These are phyloP conservation scores for Zygothrica quintamaculata DNA, from an alignment of 2,888 invertebrate species.

Conservation along the genomic window DNA sequence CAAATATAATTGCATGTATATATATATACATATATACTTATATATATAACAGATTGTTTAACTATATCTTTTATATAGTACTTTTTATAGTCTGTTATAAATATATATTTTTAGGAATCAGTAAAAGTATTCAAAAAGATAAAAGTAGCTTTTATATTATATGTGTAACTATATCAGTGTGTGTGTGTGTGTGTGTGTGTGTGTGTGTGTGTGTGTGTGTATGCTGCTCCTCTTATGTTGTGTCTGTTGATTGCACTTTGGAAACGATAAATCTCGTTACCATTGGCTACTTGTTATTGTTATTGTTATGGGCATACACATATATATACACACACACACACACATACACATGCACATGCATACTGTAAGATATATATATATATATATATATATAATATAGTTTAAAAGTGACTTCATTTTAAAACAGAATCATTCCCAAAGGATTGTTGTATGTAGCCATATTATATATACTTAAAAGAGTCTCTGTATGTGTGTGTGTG, in stretches of 20 bases:
- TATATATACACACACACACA: not conserved
- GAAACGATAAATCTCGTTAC: constrained; percentile 57
- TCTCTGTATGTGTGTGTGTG: constrained; percentile 1
- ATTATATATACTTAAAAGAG: constrained; percentile 27
- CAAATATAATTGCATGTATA: too few species aligned
- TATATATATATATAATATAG: not conserved
- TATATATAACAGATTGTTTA: too few species aligned
- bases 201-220: constrained; percentile 8
- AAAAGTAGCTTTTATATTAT: too few species aligned
- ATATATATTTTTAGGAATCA: too few species aligned
- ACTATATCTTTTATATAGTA: too few species aligned
- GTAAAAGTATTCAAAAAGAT: too few species aligned
- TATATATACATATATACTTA: too few species aligned
- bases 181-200: constrained; percentile 23
- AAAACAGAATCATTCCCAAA: not conserved
- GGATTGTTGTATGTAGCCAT: not conserved
- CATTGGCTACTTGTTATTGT: constrained; percentile 51
- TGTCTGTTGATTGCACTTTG: constrained; percentile 40
- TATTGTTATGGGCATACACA: constrained; percentile 37
- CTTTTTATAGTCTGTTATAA: too few species aligned
- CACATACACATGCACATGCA: not conserved
- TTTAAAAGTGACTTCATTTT: constrained; percentile 11
- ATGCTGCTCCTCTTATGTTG: constrained; percentile 4
- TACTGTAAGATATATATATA: not conserved
- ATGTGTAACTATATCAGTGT: constrained; percentile 11